Conservation (phyloP, 2,113 vertebrate species). For the Psittacula cyanocephala region DNA sequence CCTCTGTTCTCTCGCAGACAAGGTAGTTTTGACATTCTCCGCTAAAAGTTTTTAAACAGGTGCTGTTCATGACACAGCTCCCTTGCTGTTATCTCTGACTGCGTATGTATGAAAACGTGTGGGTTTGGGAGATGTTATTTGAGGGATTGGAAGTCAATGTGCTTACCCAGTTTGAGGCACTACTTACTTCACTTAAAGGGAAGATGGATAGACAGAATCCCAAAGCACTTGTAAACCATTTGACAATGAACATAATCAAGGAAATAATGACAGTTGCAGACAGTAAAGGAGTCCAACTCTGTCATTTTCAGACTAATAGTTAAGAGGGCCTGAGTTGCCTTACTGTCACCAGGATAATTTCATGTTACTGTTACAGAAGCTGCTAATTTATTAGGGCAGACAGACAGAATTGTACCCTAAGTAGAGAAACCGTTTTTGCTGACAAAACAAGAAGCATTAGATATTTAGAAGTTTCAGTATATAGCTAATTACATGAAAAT, state of each 20-base stretch:
- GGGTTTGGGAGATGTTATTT: background rate
- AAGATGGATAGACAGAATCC: background rate
- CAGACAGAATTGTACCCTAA: background rate
- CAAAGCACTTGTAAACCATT: background rate
- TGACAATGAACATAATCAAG: background rate
- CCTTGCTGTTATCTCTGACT: background rate
- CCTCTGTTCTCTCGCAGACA: background rate
- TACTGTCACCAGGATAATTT: background rate
- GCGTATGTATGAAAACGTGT: background rate
- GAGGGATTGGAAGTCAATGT: background rate
- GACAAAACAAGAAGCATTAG: background rate
- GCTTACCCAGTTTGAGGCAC: background rate
- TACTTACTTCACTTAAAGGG: background rate
- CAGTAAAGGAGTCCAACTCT: background rate
- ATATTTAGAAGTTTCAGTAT: background rate
- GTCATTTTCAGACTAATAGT: background rate
- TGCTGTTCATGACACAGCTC: background rate
- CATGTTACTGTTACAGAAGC: background rate
- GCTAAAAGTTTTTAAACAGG: background rate
- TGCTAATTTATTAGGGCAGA: background rate
- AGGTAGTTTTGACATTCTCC: background rate
- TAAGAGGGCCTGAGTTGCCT: background rate
- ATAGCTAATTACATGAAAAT: background rate
- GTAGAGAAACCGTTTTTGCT: background rate
- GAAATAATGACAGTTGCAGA: background rate